phyloP scores from a whole-genome alignment of 2,888 invertebrate genomes.

The Drosophila prolongata region DNA sequence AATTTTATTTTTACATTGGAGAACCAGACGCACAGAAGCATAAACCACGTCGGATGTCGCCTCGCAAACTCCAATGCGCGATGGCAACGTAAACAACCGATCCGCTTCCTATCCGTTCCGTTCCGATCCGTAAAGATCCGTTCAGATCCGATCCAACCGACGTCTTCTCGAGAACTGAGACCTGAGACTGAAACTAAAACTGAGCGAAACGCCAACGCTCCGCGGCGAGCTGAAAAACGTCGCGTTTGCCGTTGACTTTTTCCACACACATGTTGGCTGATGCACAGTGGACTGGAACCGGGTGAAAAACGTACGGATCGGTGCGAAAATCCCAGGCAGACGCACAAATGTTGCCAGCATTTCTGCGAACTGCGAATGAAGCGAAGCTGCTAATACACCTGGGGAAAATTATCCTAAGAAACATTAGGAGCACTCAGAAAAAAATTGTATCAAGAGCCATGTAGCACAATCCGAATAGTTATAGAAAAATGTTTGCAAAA shows the following conservation, averaged over 20 bases:
- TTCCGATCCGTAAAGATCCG: slow-evolving; percentile 49
- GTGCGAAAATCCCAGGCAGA: slow-evolving; percentile 23
- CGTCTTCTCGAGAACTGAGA: slow-evolving; percentile 68
- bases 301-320: slow-evolving; percentile 22
- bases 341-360: neutral
- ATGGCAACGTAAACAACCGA: slow-evolving; percentile 14
- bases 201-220: slow-evolving; percentile 62
- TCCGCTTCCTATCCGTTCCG: slow-evolving; percentile 13
- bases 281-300: slow-evolving; percentile 61
- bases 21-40: slow-evolving; percentile 37
- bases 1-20: slow-evolving; percentile 57
- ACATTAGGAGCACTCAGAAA: too few relatives aligned
- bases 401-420: neutral
- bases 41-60: slow-evolving; percentile 35
- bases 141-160: slow-evolving; percentile 70
- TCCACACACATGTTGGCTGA: slow-evolving; percentile 53
- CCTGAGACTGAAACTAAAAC: neutral
- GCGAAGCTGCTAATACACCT: slow-evolving; percentile 7
- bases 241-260: slow-evolving; percentile 58
- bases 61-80: slow-evolving; percentile 29
- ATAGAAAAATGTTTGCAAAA: too few relatives aligned
- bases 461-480: too few relatives aligned
- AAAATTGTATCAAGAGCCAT: too few relatives aligned
- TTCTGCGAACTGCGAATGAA: slow-evolving; percentile 19
- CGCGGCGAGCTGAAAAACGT: slow-evolving; percentile 49